Percentiles rank a stretch among this genome's conserved stretches.
Conservation (phyloP, 2,888 invertebrate genomes). For the Drosophila formosana region DNA sequence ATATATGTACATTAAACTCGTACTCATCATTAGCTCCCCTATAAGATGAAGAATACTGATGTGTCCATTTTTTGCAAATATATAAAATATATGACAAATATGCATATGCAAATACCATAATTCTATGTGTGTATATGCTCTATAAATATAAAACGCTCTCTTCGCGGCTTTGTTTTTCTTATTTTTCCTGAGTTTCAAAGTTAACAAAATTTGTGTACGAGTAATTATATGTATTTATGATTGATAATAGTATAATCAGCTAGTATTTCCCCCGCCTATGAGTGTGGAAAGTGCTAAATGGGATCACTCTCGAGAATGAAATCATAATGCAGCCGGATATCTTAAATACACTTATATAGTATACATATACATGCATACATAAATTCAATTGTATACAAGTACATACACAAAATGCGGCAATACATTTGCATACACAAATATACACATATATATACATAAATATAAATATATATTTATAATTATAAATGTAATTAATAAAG, state of each 20-base stretch:
- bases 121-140: neutral
- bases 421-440: constrained; percentile 31
- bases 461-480: constrained; percentile 43
- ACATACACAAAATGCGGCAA: constrained; percentile 29
- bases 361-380: constrained; percentile 18
- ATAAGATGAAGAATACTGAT: neutral
- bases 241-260: constrained; percentile 3
- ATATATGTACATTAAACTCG: constrained; percentile 16
- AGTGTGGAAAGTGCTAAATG: neutral
- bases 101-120: neutral
- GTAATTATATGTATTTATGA: constrained; percentile 6
- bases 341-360: constrained; percentile 27
- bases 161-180: constrained; percentile 10
- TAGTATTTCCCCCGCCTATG: neutral
- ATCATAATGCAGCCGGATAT: constrained; percentile 34
- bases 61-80: constrained; percentile 1
- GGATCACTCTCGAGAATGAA: neutral
- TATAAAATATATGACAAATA: neutral
- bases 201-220: constrained; percentile 28
- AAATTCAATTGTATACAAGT: constrained; percentile 35
- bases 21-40: constrained; percentile 7
- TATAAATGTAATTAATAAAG: constrained; percentile 55
- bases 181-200: constrained; percentile 36
- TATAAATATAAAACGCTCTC: neutral
- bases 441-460: constrained; percentile 25